Conservation (phyloP, 2,797 vertebrate species). For the Leptoclinus maculatus region DNA sequence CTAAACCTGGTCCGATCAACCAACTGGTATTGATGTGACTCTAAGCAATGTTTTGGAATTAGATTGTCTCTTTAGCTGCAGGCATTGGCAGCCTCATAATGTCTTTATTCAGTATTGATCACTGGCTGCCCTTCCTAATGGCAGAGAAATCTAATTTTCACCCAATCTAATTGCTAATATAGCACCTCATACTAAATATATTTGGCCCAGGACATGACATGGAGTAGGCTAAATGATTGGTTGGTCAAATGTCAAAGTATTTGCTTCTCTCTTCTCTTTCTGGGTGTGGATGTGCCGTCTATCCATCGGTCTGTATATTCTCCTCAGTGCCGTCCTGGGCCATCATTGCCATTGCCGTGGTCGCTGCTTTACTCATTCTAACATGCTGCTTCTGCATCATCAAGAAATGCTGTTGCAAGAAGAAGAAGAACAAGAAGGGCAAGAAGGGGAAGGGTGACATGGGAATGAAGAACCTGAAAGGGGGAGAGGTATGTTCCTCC, state of each 20-base stretch:
- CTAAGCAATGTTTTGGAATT: slow-evolving; percentile 70
- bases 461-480: slow-evolving; percentile 88
- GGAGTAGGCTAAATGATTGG: slow-evolving; percentile 55
- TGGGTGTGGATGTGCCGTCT: slow-evolving; percentile 34
- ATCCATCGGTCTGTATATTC: slow-evolving; percentile 39
- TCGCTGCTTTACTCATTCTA: slow-evolving; percentile 92
- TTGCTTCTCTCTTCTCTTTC: slow-evolving; percentile 42
- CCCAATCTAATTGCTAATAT: slow-evolving; percentile 75
- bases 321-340: slow-evolving; percentile 94
- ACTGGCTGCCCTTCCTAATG: slow-evolving; percentile 71
- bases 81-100: slow-evolving; percentile 71
- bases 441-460: slow-evolving; percentile 95
- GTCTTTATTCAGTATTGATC: slow-evolving; percentile 81
- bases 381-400: slow-evolving; percentile 99
- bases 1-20: slow-evolving; percentile 39
- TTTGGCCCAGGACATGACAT: slow-evolving; percentile 66
- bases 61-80: slow-evolving; percentile 70
- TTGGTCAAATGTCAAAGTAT: slow-evolving; percentile 71
- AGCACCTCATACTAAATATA: slow-evolving; percentile 70
- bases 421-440: slow-evolving; percentile 98
- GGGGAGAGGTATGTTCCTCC: slow-evolving; percentile 83
- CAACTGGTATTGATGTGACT: slow-evolving; percentile 50
- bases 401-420: slow-evolving; percentile 99
- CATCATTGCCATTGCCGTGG: slow-evolving; percentile 94
- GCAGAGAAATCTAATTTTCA: slow-evolving; percentile 74